These are phyloP conservation scores for Chirona hameri DNA, from an alignment of 2,888 invertebrate genomes.

Conservation along the genomic window DNA sequence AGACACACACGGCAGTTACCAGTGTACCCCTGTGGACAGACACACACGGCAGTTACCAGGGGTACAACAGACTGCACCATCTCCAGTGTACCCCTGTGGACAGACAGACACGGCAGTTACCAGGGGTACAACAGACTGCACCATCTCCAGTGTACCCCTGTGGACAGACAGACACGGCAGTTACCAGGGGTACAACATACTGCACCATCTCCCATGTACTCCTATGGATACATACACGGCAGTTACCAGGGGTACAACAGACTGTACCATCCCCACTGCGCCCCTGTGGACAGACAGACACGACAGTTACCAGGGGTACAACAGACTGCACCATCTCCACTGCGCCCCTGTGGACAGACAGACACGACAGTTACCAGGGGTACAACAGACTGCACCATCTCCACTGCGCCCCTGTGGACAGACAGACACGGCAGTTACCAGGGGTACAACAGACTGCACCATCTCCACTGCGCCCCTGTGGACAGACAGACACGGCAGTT, in stretches of 20 bases:
- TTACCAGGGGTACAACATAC: slow-evolving; percentile 43
- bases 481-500: no score
- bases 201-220: no score
- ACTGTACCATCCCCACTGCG: slow-evolving; percentile 77
- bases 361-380: slow-evolving; percentile 42
- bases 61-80: slow-evolving; percentile 30
- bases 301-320: slow-evolving; percentile 42
- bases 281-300: slow-evolving; percentile 32
- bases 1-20: slow-evolving; percentile 44
- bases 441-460: slow-evolving; percentile 43
- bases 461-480: no score
- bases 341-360: no score
- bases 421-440: background rate
- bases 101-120: no score
- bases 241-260: slow-evolving; percentile 55
- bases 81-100: no score
- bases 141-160: slow-evolving; percentile 65
- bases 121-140: slow-evolving; percentile 68
- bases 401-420: slow-evolving; percentile 50
- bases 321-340: background rate
- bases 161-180: background rate
- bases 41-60: slow-evolving; percentile 42
- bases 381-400: slow-evolving; percentile 83
- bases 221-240: no score
- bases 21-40: slow-evolving; percentile 45